Conservation (phyloP, 64 coral and sea anemone genomes). For the Cladopsammia gracilis region DNA sequence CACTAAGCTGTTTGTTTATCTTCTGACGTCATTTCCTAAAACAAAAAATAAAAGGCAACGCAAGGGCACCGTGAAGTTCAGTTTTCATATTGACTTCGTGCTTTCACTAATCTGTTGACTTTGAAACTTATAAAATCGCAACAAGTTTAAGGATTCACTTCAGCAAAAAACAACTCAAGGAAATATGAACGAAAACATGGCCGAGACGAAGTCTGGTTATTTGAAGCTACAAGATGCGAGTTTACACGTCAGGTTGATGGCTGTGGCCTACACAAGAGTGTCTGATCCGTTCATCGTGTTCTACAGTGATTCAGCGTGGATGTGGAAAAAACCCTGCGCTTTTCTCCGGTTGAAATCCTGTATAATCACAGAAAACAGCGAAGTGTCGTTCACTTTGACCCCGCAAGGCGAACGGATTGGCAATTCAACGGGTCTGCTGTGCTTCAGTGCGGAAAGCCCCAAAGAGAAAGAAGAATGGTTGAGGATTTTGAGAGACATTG, state of each 20-base stretch:
- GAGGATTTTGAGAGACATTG: slow-evolving; percentile 61
- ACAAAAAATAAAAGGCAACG: not conserved
- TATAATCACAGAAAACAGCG: slow-evolving; percentile 69
- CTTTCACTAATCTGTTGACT: not conserved
- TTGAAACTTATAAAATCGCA: not conserved
- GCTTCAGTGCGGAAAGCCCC: slow-evolving; percentile 69
- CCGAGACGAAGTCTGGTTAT: slow-evolving; percentile 80
- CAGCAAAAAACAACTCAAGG: not conserved
- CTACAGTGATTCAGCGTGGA: slow-evolving; percentile 72
- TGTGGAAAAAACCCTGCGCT: slow-evolving; percentile 91
- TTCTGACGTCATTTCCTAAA: slow-evolving; percentile 35
- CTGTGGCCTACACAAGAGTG: slow-evolving; percentile 77
- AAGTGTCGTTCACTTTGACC: slow-evolving; percentile 73
- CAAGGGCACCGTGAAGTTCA: not conserved
- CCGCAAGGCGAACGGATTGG: slow-evolving; percentile 87
- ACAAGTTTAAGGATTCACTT: not conserved
- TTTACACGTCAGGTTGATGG: slow-evolving; percentile 63
- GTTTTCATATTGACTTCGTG: not conserved
- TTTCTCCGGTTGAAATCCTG: slow-evolving; percentile 78
- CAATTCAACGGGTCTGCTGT: slow-evolving; percentile 59
- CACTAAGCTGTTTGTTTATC: not conserved
- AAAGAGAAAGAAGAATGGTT: slow-evolving; percentile 88
- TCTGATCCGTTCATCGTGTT: slow-evolving; percentile 92
- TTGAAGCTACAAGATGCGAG: slow-evolving; percentile 53
- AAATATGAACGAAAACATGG: slow-evolving; percentile 64